Evolutionary conservation across 2,888 invertebrate genomes (phyloP).

Genomic region (Hoplodrina blanda): DNA sequence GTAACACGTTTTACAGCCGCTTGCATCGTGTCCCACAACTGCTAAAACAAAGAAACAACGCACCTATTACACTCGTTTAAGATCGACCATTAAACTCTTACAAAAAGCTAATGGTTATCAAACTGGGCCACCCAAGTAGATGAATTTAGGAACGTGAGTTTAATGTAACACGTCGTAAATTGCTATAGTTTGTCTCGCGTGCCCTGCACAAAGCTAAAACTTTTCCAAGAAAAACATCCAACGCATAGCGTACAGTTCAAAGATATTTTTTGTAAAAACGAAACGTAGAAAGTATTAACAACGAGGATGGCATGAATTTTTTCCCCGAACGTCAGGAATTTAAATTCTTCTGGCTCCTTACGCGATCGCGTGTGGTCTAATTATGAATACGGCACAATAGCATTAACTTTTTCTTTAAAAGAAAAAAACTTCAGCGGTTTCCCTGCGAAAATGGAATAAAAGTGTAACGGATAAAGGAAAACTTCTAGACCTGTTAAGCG

Average conservation of each 20-base stretch:
- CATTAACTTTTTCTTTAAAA: slow-evolving; percentile 70
- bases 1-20: slow-evolving; percentile 56
- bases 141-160: slow-evolving; percentile 82
- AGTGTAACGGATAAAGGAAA: slow-evolving; percentile 78
- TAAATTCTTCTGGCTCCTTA: slow-evolving; percentile 85
- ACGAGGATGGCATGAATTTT: slow-evolving; percentile 83
- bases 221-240: slow-evolving; percentile 82
- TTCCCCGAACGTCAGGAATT: slow-evolving; percentile 86
- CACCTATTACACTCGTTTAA: slow-evolving; percentile 78
- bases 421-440: slow-evolving; percentile 75
- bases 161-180: slow-evolving; percentile 87
- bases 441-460: slow-evolving; percentile 77
- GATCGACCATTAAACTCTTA: slow-evolving; percentile 82
- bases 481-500: slow-evolving; percentile 77
- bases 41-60: slow-evolving; percentile 80
- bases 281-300: slow-evolving; percentile 85
- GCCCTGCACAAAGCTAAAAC: slow-evolving; percentile 71
- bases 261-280: slow-evolving; percentile 84
- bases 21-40: slow-evolving; percentile 62
- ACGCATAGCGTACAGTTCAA: slow-evolving; percentile 83
- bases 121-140: slow-evolving; percentile 87
- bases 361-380: slow-evolving; percentile 89
- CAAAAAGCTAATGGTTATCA: slow-evolving; percentile 86
- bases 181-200: slow-evolving; percentile 80
- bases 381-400: slow-evolving; percentile 83